phyloP scores from a whole-genome alignment of 2,113 vertebrate genomes.

The Bujurquina vittata region DNA sequence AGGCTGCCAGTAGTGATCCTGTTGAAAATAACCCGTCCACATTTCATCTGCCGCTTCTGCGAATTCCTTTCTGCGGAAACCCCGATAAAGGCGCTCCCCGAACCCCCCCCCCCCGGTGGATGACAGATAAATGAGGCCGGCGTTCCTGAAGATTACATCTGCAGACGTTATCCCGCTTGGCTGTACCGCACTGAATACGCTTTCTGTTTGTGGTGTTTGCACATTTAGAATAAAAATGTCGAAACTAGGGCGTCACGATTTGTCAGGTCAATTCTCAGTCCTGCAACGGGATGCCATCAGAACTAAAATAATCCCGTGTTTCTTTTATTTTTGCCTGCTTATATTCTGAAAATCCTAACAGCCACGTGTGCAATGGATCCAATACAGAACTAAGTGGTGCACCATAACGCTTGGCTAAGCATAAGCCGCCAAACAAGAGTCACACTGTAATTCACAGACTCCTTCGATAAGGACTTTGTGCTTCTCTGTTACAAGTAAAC shows the following conservation, averaged over 20 bases:
- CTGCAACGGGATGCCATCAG: not conserved
- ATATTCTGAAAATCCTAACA: constrained; percentile 36
- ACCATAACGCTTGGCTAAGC: constrained; percentile 38
- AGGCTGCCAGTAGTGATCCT: constrained; percentile 58
- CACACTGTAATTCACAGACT: constrained; percentile 41
- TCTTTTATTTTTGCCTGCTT: constrained; percentile 1
- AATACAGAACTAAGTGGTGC: constrained; percentile 29
- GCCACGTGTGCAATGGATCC: constrained; percentile 8
- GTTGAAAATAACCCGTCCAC: constrained; percentile 65
- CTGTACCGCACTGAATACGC: constrained; percentile 10
- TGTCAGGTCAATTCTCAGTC: not conserved
- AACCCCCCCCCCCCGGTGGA: constrained; percentile 31
- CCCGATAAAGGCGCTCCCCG: constrained; percentile 52
- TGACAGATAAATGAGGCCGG: constrained; percentile 68
- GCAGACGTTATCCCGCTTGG: constrained; percentile 17
- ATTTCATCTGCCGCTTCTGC: constrained; percentile 59
- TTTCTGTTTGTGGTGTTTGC: not conserved
- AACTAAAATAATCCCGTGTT: not conserved
- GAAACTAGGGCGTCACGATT: not conserved
- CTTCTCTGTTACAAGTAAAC: constrained; percentile 65
- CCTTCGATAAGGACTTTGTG: constrained; percentile 47
- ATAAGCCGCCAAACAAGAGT: constrained; percentile 42
- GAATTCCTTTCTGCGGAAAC: constrained; percentile 60
- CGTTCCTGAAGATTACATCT: constrained; percentile 67
- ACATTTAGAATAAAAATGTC: constrained; percentile 12